Conservation (phyloP, 2,888 invertebrate genomes). For the Macrosiphum euphorbiae region DNA sequence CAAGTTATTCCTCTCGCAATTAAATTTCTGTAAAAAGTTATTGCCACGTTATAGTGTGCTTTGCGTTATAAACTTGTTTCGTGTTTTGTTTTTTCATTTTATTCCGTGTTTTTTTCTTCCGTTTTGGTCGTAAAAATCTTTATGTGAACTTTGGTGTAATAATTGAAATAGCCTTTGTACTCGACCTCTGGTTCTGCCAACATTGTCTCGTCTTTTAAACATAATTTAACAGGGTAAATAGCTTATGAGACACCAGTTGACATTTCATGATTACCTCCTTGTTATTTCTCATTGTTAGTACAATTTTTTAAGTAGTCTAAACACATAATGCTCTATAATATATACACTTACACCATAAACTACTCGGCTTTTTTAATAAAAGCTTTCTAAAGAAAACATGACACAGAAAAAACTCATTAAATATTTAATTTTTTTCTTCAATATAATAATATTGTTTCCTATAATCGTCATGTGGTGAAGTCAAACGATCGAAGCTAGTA, state of each 20-base stretch:
- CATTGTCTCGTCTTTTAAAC: slow-evolving; percentile 48
- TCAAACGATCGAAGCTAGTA: neutral
- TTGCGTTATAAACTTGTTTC: slow-evolving; percentile 37
- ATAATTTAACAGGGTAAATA: slow-evolving; percentile 39
- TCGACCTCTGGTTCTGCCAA: slow-evolving; percentile 45
- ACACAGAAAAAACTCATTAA: neutral
- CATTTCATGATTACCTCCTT: slow-evolving; percentile 42
- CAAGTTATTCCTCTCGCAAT: slow-evolving; percentile 34
- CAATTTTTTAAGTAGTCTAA: slow-evolving; percentile 18
- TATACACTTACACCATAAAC: neutral
- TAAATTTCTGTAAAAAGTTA: slow-evolving; percentile 44
- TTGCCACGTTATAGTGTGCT: slow-evolving; percentile 19
- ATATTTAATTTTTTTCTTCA: slow-evolving; percentile 3
- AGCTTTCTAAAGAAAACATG: neutral
- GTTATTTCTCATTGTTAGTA: slow-evolving; percentile 32
- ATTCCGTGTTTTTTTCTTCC: neutral
- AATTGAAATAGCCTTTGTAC: slow-evolving; percentile 57
- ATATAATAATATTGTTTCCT: neutral
- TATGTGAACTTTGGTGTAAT: slow-evolving; percentile 44
- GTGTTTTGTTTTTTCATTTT: slow-evolving; percentile 40
- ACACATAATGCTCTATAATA: neutral
- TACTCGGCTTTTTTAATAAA: slow-evolving; percentile 1
- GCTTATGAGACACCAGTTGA: slow-evolving; percentile 54
- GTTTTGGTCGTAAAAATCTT: slow-evolving; percentile 47
- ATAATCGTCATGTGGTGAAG: neutral